Evolutionary conservation across 1,140 invertebrate genomes (phyloP).

Genomic region (Drosophila pallidifrons): DNA sequence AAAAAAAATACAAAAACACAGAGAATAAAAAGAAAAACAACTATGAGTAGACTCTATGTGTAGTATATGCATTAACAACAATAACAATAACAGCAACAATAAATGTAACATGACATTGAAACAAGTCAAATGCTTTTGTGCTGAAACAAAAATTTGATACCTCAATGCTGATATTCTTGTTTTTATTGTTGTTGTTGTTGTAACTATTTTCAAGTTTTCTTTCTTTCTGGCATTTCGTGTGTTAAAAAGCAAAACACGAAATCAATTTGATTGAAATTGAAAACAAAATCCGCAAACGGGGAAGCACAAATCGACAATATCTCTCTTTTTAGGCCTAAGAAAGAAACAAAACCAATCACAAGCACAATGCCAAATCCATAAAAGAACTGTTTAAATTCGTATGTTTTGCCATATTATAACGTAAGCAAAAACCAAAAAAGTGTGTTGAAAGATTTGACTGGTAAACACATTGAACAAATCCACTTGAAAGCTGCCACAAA

Average conservation of each 20-base stretch:
- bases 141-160: slow-evolving; percentile 60
- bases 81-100: slow-evolving; percentile 26
- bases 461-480: not conserved
- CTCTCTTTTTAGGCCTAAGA: not conserved
- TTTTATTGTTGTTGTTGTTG: slow-evolving; percentile 32
- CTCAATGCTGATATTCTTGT: slow-evolving; percentile 39
- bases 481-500: not conserved
- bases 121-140: slow-evolving; percentile 69
- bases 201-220: slow-evolving; percentile 21
- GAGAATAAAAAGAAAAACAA: slow-evolving; percentile 18
- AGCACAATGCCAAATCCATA: not conserved
- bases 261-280: slow-evolving; percentile 58
- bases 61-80: slow-evolving; percentile 35
- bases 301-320: not conserved
- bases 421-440: not conserved
- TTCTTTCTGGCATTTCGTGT: slow-evolving; percentile 14
- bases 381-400: not conserved
- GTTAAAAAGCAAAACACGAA: slow-evolving; percentile 62
- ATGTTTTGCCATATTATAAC: not conserved
- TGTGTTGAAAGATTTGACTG: slow-evolving; percentile 2
- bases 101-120: slow-evolving; percentile 81
- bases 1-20: slow-evolving; percentile 2
- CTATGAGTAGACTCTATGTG: slow-evolving; percentile 8
- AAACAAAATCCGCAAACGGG: slow-evolving; percentile 25
- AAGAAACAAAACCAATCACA: not conserved